These are phyloP conservation scores for Hucho hucho DNA, from an alignment of 2,113 vertebrate species.

Conservation along the genomic window DNA sequence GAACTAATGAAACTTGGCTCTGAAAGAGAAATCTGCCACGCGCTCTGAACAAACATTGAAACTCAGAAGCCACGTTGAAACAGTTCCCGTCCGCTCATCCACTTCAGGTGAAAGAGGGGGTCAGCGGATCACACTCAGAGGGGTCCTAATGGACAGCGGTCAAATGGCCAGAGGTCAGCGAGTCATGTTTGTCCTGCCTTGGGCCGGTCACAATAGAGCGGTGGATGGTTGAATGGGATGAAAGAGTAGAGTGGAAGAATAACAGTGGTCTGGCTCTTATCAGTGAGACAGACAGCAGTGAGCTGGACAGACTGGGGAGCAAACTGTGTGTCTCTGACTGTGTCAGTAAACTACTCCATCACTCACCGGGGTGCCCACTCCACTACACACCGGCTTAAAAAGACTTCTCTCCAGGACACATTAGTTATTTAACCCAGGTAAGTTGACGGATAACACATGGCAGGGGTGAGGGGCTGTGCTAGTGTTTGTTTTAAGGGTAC, in stretches of 20 bases:
- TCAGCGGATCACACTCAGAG: constrained; percentile 43
- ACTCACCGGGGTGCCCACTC: not conserved
- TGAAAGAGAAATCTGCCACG: not conserved
- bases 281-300: constrained; percentile 22
- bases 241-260: constrained; percentile 33
- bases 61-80: constrained; percentile 28
- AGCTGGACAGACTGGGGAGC: too few relatives aligned
- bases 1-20: not conserved
- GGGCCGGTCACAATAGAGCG: constrained; percentile 68
- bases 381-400: not conserved
- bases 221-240: constrained; percentile 52
- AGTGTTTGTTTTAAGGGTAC: too few relatives aligned
- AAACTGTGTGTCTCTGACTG: not conserved
- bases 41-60: constrained; percentile 29
- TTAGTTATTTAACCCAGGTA: too few relatives aligned
- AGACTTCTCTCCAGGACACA: too few relatives aligned
- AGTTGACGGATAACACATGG: too few relatives aligned
- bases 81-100: constrained; percentile 47
- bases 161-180: constrained; percentile 61
- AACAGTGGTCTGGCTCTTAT: constrained; percentile 54
- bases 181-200: constrained; percentile 75
- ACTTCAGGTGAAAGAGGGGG: constrained; percentile 58
- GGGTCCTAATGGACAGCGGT: constrained; percentile 60
- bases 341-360: not conserved
- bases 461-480: too few relatives aligned